These are phyloP conservation scores for Arnoldichthys spilopterus DNA, from an alignment of 2,797 vertebrate species.

Conservation along the genomic window DNA sequence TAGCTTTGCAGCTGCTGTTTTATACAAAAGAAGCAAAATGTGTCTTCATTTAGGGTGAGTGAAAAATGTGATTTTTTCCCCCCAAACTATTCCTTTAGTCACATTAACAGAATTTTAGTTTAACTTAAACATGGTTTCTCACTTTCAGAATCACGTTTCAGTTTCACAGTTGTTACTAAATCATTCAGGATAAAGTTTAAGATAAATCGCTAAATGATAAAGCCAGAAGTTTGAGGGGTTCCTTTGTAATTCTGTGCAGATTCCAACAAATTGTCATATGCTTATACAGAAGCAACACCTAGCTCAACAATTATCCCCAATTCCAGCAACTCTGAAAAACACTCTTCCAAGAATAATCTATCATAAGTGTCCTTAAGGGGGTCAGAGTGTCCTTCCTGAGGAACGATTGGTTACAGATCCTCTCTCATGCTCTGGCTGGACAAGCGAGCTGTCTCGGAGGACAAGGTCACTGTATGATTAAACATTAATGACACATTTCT, in stretches of 20 bases:
- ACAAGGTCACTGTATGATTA: constrained; percentile 75
- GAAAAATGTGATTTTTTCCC: too few relatives aligned
- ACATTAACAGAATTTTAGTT: background rate
- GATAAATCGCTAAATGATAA: background rate
- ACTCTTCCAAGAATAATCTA: constrained; percentile 18
- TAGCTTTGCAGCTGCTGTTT: too few relatives aligned
- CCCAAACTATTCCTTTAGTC: too few relatives aligned
- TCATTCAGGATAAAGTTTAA: background rate
- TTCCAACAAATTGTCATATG: background rate
- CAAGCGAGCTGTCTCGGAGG: constrained; percentile 64
- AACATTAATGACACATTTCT: constrained; percentile 81
- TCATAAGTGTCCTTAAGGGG: constrained; percentile 32
- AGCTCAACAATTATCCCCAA: background rate
- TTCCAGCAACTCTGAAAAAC: background rate
- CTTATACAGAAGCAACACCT: background rate
- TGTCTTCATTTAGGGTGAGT: too few relatives aligned
- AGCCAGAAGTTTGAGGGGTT: background rate
- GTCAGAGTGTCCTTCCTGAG: constrained; percentile 36
- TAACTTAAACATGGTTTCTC: background rate
- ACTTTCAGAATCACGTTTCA: background rate
- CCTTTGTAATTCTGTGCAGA: background rate
- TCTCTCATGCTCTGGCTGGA: constrained; percentile 47
- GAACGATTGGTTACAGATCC: constrained; percentile 35
- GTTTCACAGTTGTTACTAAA: background rate
- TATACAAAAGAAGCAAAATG: too few relatives aligned